Percentiles rank a stretch among this genome's conserved stretches.
phyloP scores from a whole-genome alignment of 2,888 invertebrate genomes.

The Tineola bisselliella region DNA sequence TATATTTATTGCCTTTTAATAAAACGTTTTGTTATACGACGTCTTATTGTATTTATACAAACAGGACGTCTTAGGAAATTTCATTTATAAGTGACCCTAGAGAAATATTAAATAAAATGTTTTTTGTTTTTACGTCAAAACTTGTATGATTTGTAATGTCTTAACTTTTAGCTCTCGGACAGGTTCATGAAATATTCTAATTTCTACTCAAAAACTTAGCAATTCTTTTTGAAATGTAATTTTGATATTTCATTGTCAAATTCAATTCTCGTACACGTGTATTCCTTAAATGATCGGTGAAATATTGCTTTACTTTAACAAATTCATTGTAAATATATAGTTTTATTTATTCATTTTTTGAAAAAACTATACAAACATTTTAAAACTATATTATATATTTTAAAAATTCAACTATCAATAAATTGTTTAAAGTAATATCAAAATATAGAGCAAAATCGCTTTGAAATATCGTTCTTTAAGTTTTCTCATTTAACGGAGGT shows the following conservation, averaged over 20 bases:
- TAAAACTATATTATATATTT: too few relatives aligned
- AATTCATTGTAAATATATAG: too few relatives aligned
- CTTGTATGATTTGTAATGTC: background rate
- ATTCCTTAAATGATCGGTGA: background rate
- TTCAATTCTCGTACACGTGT: background rate
- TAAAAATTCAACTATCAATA: too few relatives aligned
- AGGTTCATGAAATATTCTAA: background rate
- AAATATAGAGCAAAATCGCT: slow-evolving; percentile 19
- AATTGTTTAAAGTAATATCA: too few relatives aligned
- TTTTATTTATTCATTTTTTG: too few relatives aligned
- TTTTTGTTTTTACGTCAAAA: background rate
- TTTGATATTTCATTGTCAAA: background rate
- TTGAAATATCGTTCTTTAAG: slow-evolving; percentile 29
- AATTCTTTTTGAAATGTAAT: background rate
- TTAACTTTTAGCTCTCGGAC: background rate
- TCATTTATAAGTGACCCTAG: background rate
- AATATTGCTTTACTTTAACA: too few relatives aligned
- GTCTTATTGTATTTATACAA: too few relatives aligned
- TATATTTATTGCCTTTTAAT: too few relatives aligned
- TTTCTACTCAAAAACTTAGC: background rate
- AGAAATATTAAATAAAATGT: slow-evolving; percentile 2
- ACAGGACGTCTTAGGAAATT: background rate
- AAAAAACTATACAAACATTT: too few relatives aligned
- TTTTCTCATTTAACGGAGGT: slow-evolving; percentile 25
- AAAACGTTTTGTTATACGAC: too few relatives aligned